Evolutionary conservation across 2,888 invertebrate genomes (phyloP), one percentile per base, ranked within the genome.

Genomic region (Notodonta dromedarius): DNA sequence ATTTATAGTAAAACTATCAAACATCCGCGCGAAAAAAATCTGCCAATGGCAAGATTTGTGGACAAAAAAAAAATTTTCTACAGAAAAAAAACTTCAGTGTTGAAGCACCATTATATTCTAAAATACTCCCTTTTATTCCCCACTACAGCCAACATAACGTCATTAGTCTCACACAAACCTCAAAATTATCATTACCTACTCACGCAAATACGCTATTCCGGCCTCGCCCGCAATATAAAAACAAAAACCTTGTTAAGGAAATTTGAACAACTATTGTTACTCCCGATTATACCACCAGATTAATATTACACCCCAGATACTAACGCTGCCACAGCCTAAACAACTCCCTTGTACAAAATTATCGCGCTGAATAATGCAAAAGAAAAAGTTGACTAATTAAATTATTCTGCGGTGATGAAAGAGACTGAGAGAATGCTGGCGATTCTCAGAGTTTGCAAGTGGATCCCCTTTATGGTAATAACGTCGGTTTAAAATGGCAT

Each of bases 401-500:
- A 61, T 50, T 61, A 61, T 1, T 0, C 72, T 74, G 58, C 61
- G 62, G 51, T 61, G 39, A 46, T 56, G 60, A 62, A 52, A 53
- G 40, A 59, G 61, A 24, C 24, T 55, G 60, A 61, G 65, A 69
- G 74, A 81, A 75, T 77, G 79, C 66, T 56, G 65, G 73, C 72
- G 69, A 79, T 78, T 77, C 74, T 16, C 65, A 32, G 77, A 79
- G 72, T 83, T 82, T 76, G 67, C 74, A 78, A 75, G 71, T 65
- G 72, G 74, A 76, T 71, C 70, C 67, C 69, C 77, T 79, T 77
- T 73, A 75, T 74, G 71, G 71, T 70, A 71, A 78, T 80, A 79
- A 80, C 78, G 78, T 64, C 77, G 67, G 77, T 72, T 74, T 74
- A 77, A 77, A 77, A 77, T 67, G 74, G 74, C 72, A 78, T 77